Conservation (phyloP, 2,888 invertebrate genomes). For the Rhaphigaster nebulosa region DNA sequence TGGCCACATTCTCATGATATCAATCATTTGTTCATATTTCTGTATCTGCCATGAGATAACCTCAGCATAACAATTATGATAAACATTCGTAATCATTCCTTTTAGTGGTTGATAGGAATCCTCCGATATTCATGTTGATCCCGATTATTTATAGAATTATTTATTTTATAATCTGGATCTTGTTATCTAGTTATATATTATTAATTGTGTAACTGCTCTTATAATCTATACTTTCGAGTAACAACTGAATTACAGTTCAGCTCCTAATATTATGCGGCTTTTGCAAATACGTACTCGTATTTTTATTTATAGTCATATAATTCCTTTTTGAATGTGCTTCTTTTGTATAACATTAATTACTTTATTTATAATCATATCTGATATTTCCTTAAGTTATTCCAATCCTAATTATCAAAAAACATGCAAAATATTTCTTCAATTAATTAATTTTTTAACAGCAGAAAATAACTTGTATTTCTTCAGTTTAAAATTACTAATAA, state of each 20-base stretch:
- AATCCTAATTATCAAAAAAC: too few relatives aligned
- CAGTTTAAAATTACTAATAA: too few relatives aligned
- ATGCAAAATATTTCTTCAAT: too few relatives aligned
- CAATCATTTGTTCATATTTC: not conserved
- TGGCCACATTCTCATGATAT: not conserved
- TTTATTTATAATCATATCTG: too few relatives aligned
- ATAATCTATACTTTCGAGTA: not conserved
- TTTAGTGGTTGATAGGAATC: not conserved
- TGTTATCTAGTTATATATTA: not conserved
- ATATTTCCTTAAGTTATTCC: too few relatives aligned
- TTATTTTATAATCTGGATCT: not conserved
- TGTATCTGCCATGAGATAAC: not conserved
- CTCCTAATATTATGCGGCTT: not conserved
- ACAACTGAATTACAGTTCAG: not conserved
- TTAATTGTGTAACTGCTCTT: not conserved
- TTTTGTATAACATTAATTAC: too few relatives aligned
- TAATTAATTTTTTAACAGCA: too few relatives aligned
- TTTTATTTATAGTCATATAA: too few relatives aligned
- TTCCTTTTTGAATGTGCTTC: too few relatives aligned
- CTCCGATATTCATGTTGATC: not conserved
- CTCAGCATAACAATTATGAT: slow-evolving; percentile 32
- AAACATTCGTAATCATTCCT: not conserved
- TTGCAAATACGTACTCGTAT: too few relatives aligned
- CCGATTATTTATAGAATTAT: slow-evolving; percentile 7
- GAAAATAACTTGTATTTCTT: too few relatives aligned